Evolutionary conservation across 2,113 vertebrate genomes (phyloP).

Genomic region (Menidia beryllina): DNA sequence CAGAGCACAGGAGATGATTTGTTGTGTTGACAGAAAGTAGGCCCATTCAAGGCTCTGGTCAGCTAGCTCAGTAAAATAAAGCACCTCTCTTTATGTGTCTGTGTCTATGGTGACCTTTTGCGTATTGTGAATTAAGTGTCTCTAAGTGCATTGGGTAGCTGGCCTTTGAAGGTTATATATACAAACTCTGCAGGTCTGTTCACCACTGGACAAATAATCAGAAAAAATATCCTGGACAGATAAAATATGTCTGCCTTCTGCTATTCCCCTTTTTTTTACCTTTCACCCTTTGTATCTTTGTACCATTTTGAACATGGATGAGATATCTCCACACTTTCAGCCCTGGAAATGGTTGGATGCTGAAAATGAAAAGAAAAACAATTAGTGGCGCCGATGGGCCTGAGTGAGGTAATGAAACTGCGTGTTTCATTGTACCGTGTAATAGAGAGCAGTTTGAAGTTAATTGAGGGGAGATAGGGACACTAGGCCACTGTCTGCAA

Average conservation of each 20-base stretch:
- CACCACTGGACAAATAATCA: slow-evolving; percentile 54
- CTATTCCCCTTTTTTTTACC: slow-evolving; percentile 10
- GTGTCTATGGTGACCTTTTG: slow-evolving; percentile 68
- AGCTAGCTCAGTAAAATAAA: slow-evolving; percentile 52
- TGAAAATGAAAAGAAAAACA: slow-evolving; percentile 75
- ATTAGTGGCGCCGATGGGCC: slow-evolving; percentile 69
- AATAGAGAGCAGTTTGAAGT: slow-evolving; percentile 83
- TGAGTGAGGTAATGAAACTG: slow-evolving; percentile 78
- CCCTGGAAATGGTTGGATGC: slow-evolving; percentile 51
- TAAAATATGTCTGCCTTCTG: slow-evolving; percentile 11
- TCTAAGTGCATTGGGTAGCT: slow-evolving; percentile 47
- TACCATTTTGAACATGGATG: slow-evolving; percentile 39
- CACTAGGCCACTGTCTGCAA: slow-evolving; percentile 67
- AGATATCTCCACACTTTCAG: slow-evolving; percentile 45
- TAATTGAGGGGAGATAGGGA: slow-evolving; percentile 81
- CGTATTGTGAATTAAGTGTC: slow-evolving; percentile 70
- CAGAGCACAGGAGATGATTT: slow-evolving; percentile 8
- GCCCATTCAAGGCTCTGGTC: slow-evolving; percentile 26
- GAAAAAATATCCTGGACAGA: slow-evolving; percentile 24
- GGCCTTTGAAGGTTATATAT: slow-evolving; percentile 66
- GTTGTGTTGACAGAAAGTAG: slow-evolving; percentile 40
- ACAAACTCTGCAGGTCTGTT: slow-evolving; percentile 40
- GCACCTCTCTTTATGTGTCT: slow-evolving; percentile 38
- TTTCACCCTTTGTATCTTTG: slow-evolving; percentile 22
- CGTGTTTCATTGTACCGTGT: slow-evolving; percentile 79